Conservation (phyloP, 2,113 vertebrate species). For the Ciconia maguari region DNA sequence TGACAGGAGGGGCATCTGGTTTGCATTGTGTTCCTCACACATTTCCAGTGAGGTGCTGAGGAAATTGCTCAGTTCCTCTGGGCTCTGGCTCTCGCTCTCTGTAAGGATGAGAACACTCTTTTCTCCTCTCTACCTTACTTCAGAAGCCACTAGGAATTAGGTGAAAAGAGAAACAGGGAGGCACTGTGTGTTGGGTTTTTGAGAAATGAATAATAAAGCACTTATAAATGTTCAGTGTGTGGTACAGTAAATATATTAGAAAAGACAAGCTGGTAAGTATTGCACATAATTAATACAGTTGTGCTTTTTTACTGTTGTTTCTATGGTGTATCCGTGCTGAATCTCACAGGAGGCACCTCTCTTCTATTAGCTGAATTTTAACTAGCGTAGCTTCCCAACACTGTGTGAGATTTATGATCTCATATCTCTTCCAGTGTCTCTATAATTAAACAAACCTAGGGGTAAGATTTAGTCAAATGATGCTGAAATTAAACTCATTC, state of each 20-base stretch:
- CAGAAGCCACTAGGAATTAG: not conserved
- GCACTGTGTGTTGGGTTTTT: not conserved
- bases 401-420: not conserved
- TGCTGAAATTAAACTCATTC: constrained; percentile 36
- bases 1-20: not conserved
- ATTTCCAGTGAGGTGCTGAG: not conserved
- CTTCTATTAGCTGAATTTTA: not conserved
- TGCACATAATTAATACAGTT: not conserved
- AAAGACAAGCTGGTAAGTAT: not conserved
- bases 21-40: not conserved
- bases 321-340: not conserved
- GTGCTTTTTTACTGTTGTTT: not conserved
- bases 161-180: not conserved
- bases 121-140: not conserved
- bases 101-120: not conserved
- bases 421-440: not conserved
- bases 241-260: not conserved
- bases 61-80: not conserved
- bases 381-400: not conserved
- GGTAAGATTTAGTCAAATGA: constrained; percentile 44
- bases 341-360: not conserved
- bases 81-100: not conserved
- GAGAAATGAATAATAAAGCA: not conserved
- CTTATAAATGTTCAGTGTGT: not conserved
- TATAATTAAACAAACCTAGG: constrained; percentile 56